Evolutionary conservation across 2,797 vertebrate species (phyloP).

Genomic region (Enteromius thamalakanensis): DNA sequence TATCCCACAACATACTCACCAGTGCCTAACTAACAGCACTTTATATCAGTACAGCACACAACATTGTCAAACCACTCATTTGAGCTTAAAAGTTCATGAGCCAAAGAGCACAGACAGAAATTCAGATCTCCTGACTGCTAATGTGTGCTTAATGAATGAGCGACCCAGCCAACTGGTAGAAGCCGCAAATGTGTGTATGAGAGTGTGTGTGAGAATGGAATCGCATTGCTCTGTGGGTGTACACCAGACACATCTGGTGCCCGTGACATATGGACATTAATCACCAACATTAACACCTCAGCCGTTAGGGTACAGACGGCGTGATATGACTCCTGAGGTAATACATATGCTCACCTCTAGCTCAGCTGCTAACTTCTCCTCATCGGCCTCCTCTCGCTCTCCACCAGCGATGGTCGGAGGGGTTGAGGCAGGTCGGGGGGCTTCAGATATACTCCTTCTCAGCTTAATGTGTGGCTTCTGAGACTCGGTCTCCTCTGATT

Average conservation of each 20-base stretch:
- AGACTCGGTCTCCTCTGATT: conserved; percentile 89
- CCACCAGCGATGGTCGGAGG: conserved; percentile 88
- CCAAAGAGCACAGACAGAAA: conserved; percentile 25
- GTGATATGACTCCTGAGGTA: conserved; percentile 7
- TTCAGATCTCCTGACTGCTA: conserved; percentile 25
- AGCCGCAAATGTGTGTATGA: conserved; percentile 2
- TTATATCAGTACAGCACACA: conserved; percentile 7
- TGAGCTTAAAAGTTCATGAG: conserved; percentile 31
- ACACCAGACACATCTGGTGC: conserved; percentile 43
- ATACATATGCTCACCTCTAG: conserved; percentile 80
- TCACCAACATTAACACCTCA: conserved; percentile 38
- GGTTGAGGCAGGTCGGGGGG: conserved; percentile 90
- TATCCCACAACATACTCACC: conserved; percentile 14
- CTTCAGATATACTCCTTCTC: conserved; percentile 88
- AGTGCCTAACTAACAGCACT: conserved; percentile 32
- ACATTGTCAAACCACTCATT: conserved; percentile 25
- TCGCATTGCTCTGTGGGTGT: conserved; percentile 35
- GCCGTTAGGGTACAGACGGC: conserved; percentile 5
- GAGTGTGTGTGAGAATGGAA: conserved; percentile 39
- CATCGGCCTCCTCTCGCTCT: conserved; percentile 86
- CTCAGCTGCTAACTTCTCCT: conserved; percentile 87
- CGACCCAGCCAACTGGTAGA: conserved; percentile 3
- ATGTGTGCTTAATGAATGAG: conserved; percentile 40
- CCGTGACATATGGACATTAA: conserved; percentile 21
- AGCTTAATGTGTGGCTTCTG: conserved; percentile 94